Evolutionary conservation across 2,113 vertebrate species (phyloP).

Genomic region (Collichthys lucidus): DNA sequence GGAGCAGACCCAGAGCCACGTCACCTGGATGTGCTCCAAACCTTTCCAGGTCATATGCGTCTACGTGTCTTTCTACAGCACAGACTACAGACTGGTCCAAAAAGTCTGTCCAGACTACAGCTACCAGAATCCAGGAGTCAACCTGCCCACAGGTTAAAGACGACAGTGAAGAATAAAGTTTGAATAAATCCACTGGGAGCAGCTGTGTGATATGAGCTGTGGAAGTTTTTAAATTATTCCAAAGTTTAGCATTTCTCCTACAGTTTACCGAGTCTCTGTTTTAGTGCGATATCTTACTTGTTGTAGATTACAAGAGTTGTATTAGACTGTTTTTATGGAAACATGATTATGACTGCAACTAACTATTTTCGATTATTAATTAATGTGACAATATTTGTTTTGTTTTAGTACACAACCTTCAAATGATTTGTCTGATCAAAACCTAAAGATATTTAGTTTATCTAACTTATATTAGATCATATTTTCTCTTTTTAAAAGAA

Average conservation of each 20-base stretch:
- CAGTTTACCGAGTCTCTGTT: neutral
- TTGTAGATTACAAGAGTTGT: slow-evolving; percentile 3
- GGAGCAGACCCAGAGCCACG: slow-evolving; percentile 89
- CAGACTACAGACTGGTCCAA: slow-evolving; percentile 92
- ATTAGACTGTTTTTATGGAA: neutral
- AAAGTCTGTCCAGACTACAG: slow-evolving; percentile 93
- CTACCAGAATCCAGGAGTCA: slow-evolving; percentile 83
- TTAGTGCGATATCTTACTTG: slow-evolving; percentile 15
- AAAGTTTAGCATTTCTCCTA: slow-evolving; percentile 12
- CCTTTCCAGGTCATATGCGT: slow-evolving; percentile 92
- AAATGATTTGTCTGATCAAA: neutral
- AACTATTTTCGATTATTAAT: neutral
- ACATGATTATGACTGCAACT: neutral
- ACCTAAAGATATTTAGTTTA: neutral
- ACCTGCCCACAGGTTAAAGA: slow-evolving; percentile 84
- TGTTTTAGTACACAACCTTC: neutral
- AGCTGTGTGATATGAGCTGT: neutral
- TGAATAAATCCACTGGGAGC: slow-evolving; percentile 3
- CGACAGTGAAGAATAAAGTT: neutral
- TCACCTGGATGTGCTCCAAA: slow-evolving; percentile 92
- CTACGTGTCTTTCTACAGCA: slow-evolving; percentile 93
- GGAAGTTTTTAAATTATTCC: neutral
- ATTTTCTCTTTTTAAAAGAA: neutral
- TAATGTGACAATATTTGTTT: neutral
- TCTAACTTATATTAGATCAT: neutral